These are phyloP conservation scores for Pteronotus mesoamericanus DNA, from an alignment of 2,797 vertebrate genomes.

Conservation along the genomic window DNA sequence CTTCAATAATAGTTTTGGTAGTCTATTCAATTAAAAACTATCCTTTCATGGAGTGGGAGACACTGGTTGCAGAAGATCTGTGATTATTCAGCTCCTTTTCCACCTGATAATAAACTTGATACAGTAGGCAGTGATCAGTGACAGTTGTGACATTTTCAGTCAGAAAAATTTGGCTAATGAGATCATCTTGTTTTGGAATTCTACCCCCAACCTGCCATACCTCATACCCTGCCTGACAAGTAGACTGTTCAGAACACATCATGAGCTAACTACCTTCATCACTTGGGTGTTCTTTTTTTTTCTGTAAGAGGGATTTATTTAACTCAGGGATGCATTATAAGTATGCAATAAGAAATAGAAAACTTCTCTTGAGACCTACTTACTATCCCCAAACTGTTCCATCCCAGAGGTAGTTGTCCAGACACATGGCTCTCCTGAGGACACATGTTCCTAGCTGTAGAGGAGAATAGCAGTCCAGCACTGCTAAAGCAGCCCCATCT, in stretches of 20 bases:
- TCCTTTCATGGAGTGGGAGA: background rate
- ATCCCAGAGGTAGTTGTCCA: background rate
- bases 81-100: background rate
- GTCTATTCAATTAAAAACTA: background rate
- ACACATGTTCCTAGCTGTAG: background rate
- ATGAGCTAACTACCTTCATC: background rate
- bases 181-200: background rate
- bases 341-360: background rate
- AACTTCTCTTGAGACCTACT: background rate
- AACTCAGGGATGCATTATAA: background rate
- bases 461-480: background rate
- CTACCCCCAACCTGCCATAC: background rate
- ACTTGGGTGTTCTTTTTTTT: no score
- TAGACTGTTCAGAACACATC: background rate
- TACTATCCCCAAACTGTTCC: background rate
- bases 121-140: background rate
- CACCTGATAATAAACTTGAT: background rate
- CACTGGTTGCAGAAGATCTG: background rate
- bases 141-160: background rate
- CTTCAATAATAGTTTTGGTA: slow-evolving; percentile 5
- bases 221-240: background rate
- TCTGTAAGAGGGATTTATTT: background rate
- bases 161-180: background rate
- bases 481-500: no score
- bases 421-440: background rate